phyloP scores from a whole-genome alignment of 2,113 vertebrate genomes.

The Ranitomeya imitator region DNA sequence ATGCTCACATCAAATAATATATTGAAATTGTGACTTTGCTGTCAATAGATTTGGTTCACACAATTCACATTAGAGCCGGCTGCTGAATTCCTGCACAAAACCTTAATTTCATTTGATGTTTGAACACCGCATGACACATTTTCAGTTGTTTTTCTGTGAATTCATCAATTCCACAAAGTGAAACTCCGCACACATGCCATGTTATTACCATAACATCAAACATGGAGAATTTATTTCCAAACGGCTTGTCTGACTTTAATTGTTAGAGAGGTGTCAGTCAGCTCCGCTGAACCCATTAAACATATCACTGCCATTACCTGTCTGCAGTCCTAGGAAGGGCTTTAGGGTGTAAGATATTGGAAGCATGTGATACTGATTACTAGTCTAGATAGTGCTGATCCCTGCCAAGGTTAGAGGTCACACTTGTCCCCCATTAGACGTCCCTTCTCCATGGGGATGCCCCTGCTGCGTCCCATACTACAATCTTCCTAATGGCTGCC shows the following conservation, averaged over 20 bases:
- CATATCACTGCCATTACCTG: constrained; percentile 53
- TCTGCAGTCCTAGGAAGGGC: constrained; percentile 55
- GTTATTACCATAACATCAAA: constrained; percentile 42
- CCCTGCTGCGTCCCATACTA: constrained; percentile 67
- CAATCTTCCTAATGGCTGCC: constrained; percentile 75
- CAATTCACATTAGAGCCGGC: background rate
- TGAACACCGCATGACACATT: constrained; percentile 14
- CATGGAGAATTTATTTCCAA: constrained; percentile 44
- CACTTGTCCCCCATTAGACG: constrained; percentile 83
- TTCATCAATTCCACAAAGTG: constrained; percentile 16
- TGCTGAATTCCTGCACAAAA: background rate
- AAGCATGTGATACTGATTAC: constrained; percentile 70
- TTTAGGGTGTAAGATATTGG: constrained; percentile 48
- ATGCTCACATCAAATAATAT: background rate
- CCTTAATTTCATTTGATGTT: constrained; percentile 13
- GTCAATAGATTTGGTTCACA: background rate
- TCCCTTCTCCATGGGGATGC: constrained; percentile 69
- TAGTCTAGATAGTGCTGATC: constrained; percentile 69
- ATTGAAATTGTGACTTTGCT: background rate
- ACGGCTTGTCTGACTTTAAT: constrained; percentile 41
- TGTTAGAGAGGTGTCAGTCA: constrained; percentile 54
- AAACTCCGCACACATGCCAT: constrained; percentile 36
- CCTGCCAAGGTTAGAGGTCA: constrained; percentile 76
- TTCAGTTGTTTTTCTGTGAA: constrained; percentile 24
- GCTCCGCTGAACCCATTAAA: constrained; percentile 51